phyloP scores from a whole-genome alignment of 2,113 vertebrate species.

The Paralichthys olivaceus region DNA sequence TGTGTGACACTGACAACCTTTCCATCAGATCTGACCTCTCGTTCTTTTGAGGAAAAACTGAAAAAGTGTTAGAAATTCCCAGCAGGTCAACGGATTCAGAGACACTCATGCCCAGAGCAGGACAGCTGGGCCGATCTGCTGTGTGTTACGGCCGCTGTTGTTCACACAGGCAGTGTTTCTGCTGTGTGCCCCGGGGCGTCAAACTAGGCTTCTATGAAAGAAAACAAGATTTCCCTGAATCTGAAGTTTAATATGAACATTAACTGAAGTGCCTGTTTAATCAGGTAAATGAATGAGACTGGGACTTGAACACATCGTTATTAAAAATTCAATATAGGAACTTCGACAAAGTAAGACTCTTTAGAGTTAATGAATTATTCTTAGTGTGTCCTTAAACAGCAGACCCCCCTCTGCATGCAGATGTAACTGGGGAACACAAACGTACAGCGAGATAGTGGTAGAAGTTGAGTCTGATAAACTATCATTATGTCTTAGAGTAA shows the following conservation, averaged over 20 bases:
- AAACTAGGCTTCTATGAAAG: too few relatives aligned
- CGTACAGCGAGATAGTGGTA: background rate
- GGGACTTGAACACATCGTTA: background rate
- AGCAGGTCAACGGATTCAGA: too few relatives aligned
- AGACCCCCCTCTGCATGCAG: background rate
- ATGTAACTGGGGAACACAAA: background rate
- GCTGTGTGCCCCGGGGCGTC: too few relatives aligned
- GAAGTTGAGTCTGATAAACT: slow-evolving; percentile 5
- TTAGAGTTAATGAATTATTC: background rate
- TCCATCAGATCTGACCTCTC: too few relatives aligned
- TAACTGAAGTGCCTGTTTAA: background rate
- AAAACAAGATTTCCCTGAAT: background rate
- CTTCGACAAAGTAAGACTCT: background rate
- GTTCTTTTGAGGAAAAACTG: too few relatives aligned
- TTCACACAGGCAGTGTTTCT: too few relatives aligned
- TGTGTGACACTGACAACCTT: too few relatives aligned
- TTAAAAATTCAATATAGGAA: background rate
- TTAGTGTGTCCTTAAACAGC: background rate
- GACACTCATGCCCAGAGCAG: too few relatives aligned
- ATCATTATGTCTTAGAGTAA: background rate
- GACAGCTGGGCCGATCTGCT: too few relatives aligned
- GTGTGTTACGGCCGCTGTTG: too few relatives aligned
- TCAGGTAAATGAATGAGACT: background rate
- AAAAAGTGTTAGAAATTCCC: too few relatives aligned
- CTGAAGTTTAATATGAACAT: background rate